Evolutionary conservation across 2,888 invertebrate genomes (phyloP).

Genomic region (Rutpela maculata): DNA sequence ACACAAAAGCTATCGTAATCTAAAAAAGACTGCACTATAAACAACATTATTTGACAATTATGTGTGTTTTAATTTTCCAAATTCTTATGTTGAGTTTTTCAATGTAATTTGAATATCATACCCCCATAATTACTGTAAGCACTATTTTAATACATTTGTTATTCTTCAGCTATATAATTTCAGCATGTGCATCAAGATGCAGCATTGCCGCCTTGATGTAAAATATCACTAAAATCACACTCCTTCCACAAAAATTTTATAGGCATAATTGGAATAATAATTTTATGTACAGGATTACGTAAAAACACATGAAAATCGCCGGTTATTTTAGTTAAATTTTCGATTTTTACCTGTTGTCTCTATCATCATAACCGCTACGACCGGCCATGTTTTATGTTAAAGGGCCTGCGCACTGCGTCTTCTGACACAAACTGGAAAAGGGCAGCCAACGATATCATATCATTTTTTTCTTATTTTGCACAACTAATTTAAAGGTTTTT

Average conservation of each 20-base stretch:
- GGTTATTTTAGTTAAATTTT: slow-evolving; percentile 53
- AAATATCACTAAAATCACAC: slow-evolving; percentile 45
- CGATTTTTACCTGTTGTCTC: slow-evolving; percentile 84
- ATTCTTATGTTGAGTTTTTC: slow-evolving; percentile 1
- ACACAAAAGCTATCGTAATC: background rate
- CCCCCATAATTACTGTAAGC: background rate
- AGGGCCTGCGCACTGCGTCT: slow-evolving; percentile 65
- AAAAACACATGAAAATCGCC: slow-evolving; percentile 39
- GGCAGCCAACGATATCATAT: slow-evolving; percentile 66
- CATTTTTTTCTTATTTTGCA: slow-evolving; percentile 55
- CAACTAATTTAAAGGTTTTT: slow-evolving; percentile 45
- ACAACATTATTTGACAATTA: slow-evolving; percentile 4
- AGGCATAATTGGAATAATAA: slow-evolving; percentile 5
- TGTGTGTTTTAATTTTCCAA: background rate
- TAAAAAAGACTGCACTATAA: background rate
- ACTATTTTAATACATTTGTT: slow-evolving; percentile 29
- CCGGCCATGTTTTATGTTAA: slow-evolving; percentile 87
- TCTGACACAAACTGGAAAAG: slow-evolving; percentile 54
- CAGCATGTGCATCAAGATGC: slow-evolving; percentile 60
- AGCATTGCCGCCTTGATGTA: slow-evolving; percentile 56
- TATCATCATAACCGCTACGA: slow-evolving; percentile 89
- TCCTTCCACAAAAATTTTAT: slow-evolving; percentile 30
- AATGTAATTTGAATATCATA: background rate
- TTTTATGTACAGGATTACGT: slow-evolving; percentile 35
- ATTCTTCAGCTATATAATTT: slow-evolving; percentile 43